Evolutionary conservation across 2,113 vertebrate genomes (phyloP), one percentile per base, ranked within the genome.

Genomic region (Montifringilla adamsi): DNA sequence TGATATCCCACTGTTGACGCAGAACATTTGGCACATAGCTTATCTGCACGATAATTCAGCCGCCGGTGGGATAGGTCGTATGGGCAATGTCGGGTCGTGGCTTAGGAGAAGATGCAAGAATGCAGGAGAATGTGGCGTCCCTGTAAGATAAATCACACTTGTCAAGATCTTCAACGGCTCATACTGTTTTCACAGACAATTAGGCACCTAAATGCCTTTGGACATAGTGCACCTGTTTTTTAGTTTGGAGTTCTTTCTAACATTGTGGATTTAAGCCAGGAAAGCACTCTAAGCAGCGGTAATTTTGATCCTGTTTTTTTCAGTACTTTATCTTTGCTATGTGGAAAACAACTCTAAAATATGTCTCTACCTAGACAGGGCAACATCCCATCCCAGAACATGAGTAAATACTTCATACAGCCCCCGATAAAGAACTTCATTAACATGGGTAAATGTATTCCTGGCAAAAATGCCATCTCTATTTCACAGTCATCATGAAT

Each of bases 141-240:
- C 60, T 63, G 82, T 60, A 39, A 93, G 90, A 96, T 90, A 90
- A 95, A 96, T 94, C 91, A 79, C 81, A 87, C 80, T 96, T 91
- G 87, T 94, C 89, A 92, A 93, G 91, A 67, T 72, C 91, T 78
- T 95, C 77, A 76, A 94, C 12, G 23, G 80, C 66, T 92, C 5
- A 0, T 72, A n/a, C 83, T 96, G 90, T 95, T 97, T 96, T 89
- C 94, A 84, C 92, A 96, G 95, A 95, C 91, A 97, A 47, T 89
- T 91, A 94, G 96, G 94, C 95, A 97, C 94, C 95, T 94, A 96
- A 90, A 94, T 93, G 82, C 73, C 86, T 89, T 84, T 81, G 60
- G 96, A 97, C 84, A 81, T 81, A 93, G 68, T 86, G 94, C 95
- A 94, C 94, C 85, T 95, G 93, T 73, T 94, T 96, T 95, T 89